Conservation (phyloP, 2,888 invertebrate species). For the Agonopterix alstromeriana region DNA sequence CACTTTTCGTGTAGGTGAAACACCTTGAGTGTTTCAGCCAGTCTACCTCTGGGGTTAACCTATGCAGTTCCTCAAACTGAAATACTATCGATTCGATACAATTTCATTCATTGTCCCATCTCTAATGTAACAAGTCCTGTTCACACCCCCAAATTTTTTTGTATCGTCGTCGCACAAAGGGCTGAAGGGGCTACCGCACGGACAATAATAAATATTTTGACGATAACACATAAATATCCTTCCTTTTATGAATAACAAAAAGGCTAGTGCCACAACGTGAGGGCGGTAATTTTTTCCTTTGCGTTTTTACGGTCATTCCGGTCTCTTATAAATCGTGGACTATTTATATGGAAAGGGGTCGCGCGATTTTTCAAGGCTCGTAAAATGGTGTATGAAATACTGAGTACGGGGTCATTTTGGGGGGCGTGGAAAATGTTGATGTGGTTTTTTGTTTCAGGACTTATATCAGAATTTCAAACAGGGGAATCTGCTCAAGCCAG, state of each 20-base stretch:
- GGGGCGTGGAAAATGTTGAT: conserved; percentile 1
- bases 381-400: conserved; percentile 13
- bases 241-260: conserved; percentile 73
- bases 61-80: no score
- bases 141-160: conserved; percentile 68
- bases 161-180: conserved; percentile 64
- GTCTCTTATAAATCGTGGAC: conserved; percentile 62
- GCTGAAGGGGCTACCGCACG: conserved; percentile 58
- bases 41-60: no score
- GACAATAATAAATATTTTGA: conserved; percentile 77
- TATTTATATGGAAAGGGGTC: conserved; percentile 56
- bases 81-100: no score
- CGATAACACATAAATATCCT: conserved; percentile 74
- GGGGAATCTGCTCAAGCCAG: no score
- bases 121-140: conserved; percentile 34
- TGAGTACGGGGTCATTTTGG: conserved; percentile 1
- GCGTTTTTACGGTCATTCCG: conserved; percentile 52
- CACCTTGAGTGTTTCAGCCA: no score
- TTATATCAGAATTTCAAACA: no score
- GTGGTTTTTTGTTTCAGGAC: not conserved
- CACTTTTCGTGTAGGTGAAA: no score
- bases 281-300: conserved; percentile 49
- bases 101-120: conserved; percentile 16
- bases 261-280: conserved; percentile 51
- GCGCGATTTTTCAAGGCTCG: conserved; percentile 42